Conservation (phyloP, 2,797 vertebrate genomes). For the Sylvia borin region DNA sequence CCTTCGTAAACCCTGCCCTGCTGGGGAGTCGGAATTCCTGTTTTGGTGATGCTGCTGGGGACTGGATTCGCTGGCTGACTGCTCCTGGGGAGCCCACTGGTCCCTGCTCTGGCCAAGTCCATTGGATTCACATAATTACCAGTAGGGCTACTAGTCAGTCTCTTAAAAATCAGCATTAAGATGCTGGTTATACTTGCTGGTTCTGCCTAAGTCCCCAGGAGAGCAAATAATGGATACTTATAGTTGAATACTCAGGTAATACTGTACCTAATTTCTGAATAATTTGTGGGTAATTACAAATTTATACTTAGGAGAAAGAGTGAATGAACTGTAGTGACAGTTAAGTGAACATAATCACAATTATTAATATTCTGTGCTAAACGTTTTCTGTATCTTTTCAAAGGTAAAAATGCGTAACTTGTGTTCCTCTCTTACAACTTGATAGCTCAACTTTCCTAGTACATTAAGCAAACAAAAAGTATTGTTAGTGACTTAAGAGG, state of each 20-base stretch:
- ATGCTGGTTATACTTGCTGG: background rate
- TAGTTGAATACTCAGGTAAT: background rate
- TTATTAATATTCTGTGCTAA: background rate
- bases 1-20: background rate
- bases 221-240: background rate
- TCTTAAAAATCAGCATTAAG: background rate
- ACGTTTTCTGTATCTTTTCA: background rate
- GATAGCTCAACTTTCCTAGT: background rate
- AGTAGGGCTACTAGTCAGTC: background rate
- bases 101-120: background rate
- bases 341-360: background rate
- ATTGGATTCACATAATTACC: background rate
- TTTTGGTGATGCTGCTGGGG: background rate
- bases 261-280: background rate
- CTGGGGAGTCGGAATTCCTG: background rate
- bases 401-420: background rate
- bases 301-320: background rate
- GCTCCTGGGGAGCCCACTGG: background rate
- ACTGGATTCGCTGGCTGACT: background rate
- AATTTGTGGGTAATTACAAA: background rate
- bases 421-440: background rate
- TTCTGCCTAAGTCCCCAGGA: background rate
- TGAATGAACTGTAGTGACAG: background rate
- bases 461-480: constrained; percentile 9
- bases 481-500: constrained; percentile 3